Conservation (phyloP, 2,888 invertebrate species). For the Smittia sp. region DNA sequence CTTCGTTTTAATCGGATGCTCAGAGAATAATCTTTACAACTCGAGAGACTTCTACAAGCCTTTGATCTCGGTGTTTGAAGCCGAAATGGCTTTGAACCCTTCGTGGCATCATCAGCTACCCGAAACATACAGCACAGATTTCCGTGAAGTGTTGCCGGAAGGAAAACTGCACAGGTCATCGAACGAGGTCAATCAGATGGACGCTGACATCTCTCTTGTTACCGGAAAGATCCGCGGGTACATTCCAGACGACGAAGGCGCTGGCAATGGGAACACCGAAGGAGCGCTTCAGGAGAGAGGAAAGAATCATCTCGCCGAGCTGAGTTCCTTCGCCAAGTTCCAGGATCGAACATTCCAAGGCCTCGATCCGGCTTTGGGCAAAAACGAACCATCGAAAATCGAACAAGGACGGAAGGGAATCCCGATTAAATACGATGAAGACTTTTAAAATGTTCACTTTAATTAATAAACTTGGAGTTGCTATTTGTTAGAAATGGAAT, state of each 20-base stretch:
- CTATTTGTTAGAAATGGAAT: too few species aligned
- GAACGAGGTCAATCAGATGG: conserved; percentile 45
- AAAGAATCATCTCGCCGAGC: conserved; percentile 48
- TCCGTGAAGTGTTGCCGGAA: conserved; percentile 68
- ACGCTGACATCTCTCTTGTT: conserved; percentile 69
- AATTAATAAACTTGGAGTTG: too few species aligned
- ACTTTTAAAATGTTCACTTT: conserved; percentile 45
- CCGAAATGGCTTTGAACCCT: conserved; percentile 77
- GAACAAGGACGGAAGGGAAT: conserved; percentile 74
- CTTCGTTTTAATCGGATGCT: conserved; percentile 88
- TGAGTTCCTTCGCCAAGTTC: conserved; percentile 48
- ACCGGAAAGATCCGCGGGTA: conserved; percentile 66
- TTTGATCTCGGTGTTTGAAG: conserved; percentile 86
- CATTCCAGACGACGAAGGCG: conserved; percentile 44
- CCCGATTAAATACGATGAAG: conserved; percentile 67
- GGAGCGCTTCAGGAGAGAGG: conserved; percentile 46
- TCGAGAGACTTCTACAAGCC: conserved; percentile 86
- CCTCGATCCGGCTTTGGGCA: conserved; percentile 75
- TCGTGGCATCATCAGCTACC: conserved; percentile 55
- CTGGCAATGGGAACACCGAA: conserved; percentile 49
- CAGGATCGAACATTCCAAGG: conserved; percentile 78
- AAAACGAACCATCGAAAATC: conserved; percentile 65
- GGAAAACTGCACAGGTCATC: conserved; percentile 56
- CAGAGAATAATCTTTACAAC: conserved; percentile 82
- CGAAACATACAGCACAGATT: conserved; percentile 69